These are phyloP conservation scores for Oxygymnocypris stewartii DNA, from an alignment of 2,113 vertebrate species.

Conservation along the genomic window DNA sequence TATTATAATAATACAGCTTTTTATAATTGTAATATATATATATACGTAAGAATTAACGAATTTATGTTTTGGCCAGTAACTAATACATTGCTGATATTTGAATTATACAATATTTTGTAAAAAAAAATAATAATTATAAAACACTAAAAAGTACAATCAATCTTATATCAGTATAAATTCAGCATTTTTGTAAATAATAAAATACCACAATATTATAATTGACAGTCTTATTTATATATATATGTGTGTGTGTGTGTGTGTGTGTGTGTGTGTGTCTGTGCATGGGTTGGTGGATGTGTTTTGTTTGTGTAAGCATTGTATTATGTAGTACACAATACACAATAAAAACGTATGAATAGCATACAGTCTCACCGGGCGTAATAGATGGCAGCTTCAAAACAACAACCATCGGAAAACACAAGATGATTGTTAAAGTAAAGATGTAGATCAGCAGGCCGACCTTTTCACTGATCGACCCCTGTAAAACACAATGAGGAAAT, in stretches of 20 bases:
- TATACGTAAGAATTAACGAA: no score
- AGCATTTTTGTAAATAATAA: neutral
- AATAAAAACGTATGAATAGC: neutral
- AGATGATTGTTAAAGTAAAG: constrained; percentile 73
- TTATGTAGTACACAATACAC: neutral
- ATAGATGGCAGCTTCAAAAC: constrained; percentile 78
- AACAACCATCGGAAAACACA: constrained; percentile 80
- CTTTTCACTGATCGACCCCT: constrained; percentile 80
- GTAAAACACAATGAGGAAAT: constrained; percentile 34
- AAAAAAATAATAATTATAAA: neutral
- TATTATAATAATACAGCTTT: no score
- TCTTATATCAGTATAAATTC: neutral
- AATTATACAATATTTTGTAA: neutral
- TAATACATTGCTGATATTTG: neutral
- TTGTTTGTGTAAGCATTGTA: neutral
- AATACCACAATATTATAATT: neutral
- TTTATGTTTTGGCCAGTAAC: no score
- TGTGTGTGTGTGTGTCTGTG: no score
- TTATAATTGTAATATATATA: neutral
- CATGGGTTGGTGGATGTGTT: no score
- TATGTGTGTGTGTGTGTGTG: no score
- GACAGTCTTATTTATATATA: no score
- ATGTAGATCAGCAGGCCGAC: constrained; percentile 76
- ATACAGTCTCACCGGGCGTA: constrained; percentile 78
- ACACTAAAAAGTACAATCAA: neutral